A percentile compares a stretch with the other conserved stretches of the same genome.
Evolutionary conservation across 2,797 vertebrate genomes (phyloP).

Genomic region (Peromyscus nudipes): DNA sequence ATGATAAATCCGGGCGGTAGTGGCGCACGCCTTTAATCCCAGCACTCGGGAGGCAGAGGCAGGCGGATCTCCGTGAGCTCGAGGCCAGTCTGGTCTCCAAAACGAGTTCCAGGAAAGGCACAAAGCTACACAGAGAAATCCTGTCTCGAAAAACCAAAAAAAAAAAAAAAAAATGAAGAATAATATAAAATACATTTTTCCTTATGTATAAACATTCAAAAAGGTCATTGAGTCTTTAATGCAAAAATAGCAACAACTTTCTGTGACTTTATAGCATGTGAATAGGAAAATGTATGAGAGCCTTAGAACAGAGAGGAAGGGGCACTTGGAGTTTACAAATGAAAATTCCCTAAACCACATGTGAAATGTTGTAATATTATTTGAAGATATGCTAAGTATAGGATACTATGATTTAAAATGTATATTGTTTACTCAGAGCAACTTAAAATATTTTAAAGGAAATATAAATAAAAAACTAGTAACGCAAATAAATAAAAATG

Average conservation of each 20-base stretch:
- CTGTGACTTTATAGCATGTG: background rate
- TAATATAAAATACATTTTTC: constrained; percentile 21
- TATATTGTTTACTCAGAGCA: background rate
- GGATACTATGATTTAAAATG: background rate
- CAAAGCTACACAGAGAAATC: too few species aligned
- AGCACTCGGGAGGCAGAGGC: too few species aligned
- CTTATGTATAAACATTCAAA: background rate
- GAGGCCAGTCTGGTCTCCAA: too few species aligned
- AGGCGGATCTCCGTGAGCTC: too few species aligned
- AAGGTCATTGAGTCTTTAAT: background rate
- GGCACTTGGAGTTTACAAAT: background rate
- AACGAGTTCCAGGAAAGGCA: too few species aligned
- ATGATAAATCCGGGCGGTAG: background rate
- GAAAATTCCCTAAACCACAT: background rate
- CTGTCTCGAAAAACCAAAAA: too few species aligned
- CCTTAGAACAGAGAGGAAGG: background rate
- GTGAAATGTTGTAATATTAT: constrained; percentile 21
- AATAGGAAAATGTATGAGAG: background rate
- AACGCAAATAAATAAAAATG: background rate
- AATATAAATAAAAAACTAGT: background rate
- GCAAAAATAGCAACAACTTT: constrained; percentile 2
- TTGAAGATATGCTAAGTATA: background rate
- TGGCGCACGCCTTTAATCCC: too few species aligned
- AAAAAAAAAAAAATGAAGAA: background rate
- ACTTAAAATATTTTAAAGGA: constrained; percentile 16